Conservation (phyloP, 2,797 vertebrate genomes). For the Tarsius wallacei region DNA sequence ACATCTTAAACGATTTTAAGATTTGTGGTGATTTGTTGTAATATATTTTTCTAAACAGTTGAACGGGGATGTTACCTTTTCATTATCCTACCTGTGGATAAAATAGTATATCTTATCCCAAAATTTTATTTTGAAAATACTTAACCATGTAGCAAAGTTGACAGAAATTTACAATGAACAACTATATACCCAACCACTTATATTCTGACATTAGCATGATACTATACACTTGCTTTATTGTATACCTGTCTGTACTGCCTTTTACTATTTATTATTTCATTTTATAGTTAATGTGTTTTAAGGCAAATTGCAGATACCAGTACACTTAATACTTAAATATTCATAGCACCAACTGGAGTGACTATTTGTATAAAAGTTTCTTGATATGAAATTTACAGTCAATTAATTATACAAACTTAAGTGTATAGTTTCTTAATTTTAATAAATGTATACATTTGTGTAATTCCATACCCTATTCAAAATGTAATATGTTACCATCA, state of each 20-base stretch:
- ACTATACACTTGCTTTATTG: background rate
- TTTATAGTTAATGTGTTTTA: conserved; percentile 39
- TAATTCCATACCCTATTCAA: background rate
- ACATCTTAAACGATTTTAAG: background rate
- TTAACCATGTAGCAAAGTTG: background rate
- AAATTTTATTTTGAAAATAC: background rate
- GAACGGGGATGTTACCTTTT: background rate
- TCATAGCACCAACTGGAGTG: background rate
- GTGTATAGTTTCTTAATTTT: background rate
- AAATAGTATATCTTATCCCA: background rate
- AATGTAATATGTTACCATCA: background rate
- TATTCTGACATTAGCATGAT: background rate
- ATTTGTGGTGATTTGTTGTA: background rate
- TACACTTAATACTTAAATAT: conserved; percentile 13
- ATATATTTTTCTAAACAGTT: background rate
- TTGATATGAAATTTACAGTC: conserved; percentile 17
- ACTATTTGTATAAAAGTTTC: background rate
- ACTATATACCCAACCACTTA: background rate
- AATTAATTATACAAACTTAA: conserved; percentile 6
- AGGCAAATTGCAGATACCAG: conserved; percentile 14
- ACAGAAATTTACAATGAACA: background rate
- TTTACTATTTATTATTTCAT: background rate
- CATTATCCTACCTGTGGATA: background rate
- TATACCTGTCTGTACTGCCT: background rate
- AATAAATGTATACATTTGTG: background rate